Evolutionary conservation across 2,113 vertebrate species (phyloP).

Genomic region (Labrus mixtus): DNA sequence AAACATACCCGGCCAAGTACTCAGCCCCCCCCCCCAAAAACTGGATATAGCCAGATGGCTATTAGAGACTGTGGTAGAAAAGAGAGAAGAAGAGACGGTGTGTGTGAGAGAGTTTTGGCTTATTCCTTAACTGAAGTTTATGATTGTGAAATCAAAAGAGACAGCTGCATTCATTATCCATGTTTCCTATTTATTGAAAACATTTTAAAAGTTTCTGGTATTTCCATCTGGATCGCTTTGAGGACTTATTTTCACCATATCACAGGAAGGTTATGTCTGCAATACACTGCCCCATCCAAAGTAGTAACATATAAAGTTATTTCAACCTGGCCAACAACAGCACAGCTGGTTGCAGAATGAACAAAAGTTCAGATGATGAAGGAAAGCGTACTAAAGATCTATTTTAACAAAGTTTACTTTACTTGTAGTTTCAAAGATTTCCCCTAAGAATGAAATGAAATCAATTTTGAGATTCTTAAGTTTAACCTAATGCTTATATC

Average conservation of each 20-base stretch:
- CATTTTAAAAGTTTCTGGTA: background rate
- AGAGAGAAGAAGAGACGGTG: background rate
- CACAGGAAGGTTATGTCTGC: background rate
- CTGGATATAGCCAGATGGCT: slow-evolving; percentile 9
- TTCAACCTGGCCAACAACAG: background rate
- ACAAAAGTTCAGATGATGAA: too few species aligned
- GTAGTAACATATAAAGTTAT: background rate
- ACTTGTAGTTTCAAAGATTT: too few species aligned
- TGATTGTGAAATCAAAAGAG: background rate
- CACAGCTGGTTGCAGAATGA: too few species aligned
- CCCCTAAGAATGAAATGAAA: too few species aligned
- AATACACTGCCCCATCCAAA: background rate
- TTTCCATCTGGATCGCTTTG: background rate
- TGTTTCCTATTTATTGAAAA: background rate
- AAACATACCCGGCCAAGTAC: background rate
- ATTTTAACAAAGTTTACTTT: too few species aligned
- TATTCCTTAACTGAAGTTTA: background rate
- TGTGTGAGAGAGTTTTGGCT: background rate
- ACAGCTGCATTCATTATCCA: background rate
- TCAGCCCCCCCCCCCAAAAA: background rate
- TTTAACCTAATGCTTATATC: too few species aligned
- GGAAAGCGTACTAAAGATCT: too few species aligned
- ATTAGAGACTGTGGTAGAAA: background rate
- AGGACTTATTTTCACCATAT: slow-evolving; percentile 18
- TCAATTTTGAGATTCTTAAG: too few species aligned